phyloP scores from a whole-genome alignment of 2,888 invertebrate genomes.

The Xestia xanthographa region DNA sequence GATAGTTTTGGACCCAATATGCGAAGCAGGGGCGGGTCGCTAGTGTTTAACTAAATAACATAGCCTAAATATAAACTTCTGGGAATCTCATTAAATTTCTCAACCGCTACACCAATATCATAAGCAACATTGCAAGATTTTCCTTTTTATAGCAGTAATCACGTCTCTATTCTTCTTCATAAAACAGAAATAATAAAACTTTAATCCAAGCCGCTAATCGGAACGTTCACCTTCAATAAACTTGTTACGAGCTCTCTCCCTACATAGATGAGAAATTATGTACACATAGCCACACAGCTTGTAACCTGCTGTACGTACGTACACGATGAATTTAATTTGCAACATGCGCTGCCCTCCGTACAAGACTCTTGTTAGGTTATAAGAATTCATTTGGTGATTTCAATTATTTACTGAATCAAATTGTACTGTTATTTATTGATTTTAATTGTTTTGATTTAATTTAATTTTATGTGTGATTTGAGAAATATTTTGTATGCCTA shows the following conservation, averaged over 20 bases:
- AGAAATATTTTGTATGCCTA: too few relatives aligned
- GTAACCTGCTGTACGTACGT: constrained; percentile 19
- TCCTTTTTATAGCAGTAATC: background rate
- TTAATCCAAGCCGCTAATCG: constrained; percentile 21
- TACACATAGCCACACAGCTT: constrained; percentile 53
- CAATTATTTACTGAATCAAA: too few relatives aligned
- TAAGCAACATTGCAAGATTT: background rate
- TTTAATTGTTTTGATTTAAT: too few relatives aligned
- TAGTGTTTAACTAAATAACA: background rate
- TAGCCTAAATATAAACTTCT: background rate
- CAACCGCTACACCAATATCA: background rate
- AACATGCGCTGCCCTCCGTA: constrained; percentile 36
- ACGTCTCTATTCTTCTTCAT: too few relatives aligned
- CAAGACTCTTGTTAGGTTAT: constrained; percentile 5
- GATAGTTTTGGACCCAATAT: background rate
- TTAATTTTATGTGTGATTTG: too few relatives aligned
- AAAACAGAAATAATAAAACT: background rate
- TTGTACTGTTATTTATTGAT: too few relatives aligned
- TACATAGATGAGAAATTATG: constrained; percentile 54
- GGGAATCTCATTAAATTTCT: background rate
- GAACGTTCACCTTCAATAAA: constrained; percentile 56
- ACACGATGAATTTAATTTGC: constrained; percentile 27
- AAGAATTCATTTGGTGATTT: too few relatives aligned
- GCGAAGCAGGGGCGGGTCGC: background rate
- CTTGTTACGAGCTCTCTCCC: constrained; percentile 54